Conservation (phyloP, 2,113 vertebrate genomes). For the Nibea coibor region DNA sequence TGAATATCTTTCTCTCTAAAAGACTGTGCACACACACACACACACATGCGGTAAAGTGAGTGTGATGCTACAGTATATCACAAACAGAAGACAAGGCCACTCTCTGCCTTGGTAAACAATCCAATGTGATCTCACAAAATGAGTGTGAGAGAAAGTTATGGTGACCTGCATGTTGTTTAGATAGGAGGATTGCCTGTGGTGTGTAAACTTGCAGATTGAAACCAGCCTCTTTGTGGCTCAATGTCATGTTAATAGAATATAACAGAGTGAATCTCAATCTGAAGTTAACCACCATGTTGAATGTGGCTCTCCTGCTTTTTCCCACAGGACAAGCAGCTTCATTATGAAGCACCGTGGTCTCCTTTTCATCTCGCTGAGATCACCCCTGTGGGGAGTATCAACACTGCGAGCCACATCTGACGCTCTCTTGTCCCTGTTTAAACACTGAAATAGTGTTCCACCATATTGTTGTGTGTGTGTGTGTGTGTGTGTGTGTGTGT, state of each 20-base stretch:
- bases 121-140: slow-evolving; percentile 9
- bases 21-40: slow-evolving; percentile 41
- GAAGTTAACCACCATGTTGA: slow-evolving; percentile 69
- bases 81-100: slow-evolving; percentile 28
- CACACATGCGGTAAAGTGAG: slow-evolving; percentile 15
- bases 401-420: slow-evolving; percentile 72
- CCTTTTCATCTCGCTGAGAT: slow-evolving; percentile 73
- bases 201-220: slow-evolving; percentile 50
- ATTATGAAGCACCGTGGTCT: slow-evolving; percentile 74
- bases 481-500: too few relatives aligned
- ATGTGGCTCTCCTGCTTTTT: slow-evolving; percentile 64
- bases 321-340: slow-evolving; percentile 77
- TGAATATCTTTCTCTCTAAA: slow-evolving; percentile 60
- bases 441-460: slow-evolving; percentile 73
- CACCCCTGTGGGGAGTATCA: slow-evolving; percentile 77
- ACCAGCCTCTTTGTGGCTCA: slow-evolving; percentile 45
- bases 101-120: slow-evolving; percentile 42
- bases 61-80: slow-evolving; percentile 6
- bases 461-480: slow-evolving; percentile 70
- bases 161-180: slow-evolving; percentile 41
- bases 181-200: slow-evolving; percentile 23
- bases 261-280: slow-evolving; percentile 62
- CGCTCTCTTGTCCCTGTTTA: slow-evolving; percentile 73
- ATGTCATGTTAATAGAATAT: slow-evolving; percentile 61
- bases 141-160: slow-evolving; percentile 34